Evolutionary conservation across 2,797 vertebrate species (phyloP), one percentile per base, ranked within the genome.

Genomic region (Enteromius unitaeniatus): DNA sequence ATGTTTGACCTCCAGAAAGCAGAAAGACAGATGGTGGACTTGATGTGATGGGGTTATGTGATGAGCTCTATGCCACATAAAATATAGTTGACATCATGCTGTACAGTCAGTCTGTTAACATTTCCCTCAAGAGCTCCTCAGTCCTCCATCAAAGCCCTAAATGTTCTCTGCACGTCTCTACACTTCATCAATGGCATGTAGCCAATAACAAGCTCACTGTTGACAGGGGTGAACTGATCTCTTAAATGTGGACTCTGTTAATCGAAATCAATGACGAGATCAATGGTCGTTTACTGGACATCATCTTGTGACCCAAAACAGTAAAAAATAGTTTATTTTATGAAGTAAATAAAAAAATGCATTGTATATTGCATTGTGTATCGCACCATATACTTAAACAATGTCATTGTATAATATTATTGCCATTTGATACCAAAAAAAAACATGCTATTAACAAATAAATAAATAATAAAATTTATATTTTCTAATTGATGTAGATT

Each of bases 21-120:
- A 81, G 76, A 68, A 78, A 67, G 78, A 83, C 88, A 89, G 85
- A 89, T 86, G 84, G 85, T 45, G 21, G 49, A 55, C 62, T 78
- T 34, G 70, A 81, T 62, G 75, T 84, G 68, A 76, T 67, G 76
- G 78, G 85, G 83, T 68, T 82, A 85, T 86, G 74, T 69, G 79
- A 89, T 79, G 62, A 83, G 84, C 72, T 80, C 67, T 79, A 84
- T 87, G 79, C 78, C 72, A 65, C 67, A 37, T 67, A 55, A 84
- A 69, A 74, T 85, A 77, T 81, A 82, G 69, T 84, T 82, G 84
- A 84, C 86, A 86, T 73, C 10, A 47, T 74, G 72, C 49, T 72
- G 70, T 45, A 73, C 84, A 72, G 69, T 85, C 85, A 85, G 85
- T 84, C 85, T 86, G 65, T 78, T 72, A 85, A 83, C 64, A 76